Evolutionary conservation across 2,113 vertebrate species (phyloP), one percentile per base, ranked within the genome.

Genomic region (Etia nguti): DNA sequence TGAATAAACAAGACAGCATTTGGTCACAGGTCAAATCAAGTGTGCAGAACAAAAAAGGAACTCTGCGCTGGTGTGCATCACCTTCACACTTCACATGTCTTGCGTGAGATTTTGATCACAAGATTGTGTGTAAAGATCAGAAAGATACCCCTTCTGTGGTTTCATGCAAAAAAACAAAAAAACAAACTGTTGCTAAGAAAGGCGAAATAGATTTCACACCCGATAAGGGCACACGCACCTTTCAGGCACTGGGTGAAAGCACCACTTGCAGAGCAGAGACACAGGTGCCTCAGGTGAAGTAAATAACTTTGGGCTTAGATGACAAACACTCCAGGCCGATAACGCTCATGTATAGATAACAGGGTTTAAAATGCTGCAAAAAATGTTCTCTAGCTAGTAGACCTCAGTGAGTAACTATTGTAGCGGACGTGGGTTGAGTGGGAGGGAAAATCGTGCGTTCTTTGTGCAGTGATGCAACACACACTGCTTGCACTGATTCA

Each of bases 111-210:
- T 86, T 59, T 65, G 10, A 88, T 80, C n/a, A 75, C 4, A 31
- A 73, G 79, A 70, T 73, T 8, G 22, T 22, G 6, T 57, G 29
- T 13, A 7, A 15, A 84, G 57, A 81, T 73, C 43, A 4, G 11
- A 75, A 43, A 86, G 46, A 85, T 54, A 83, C 2, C 2, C 10
- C 8, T n/a, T 52, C 15, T 84, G 88, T 91, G 82, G 90, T 86
- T 91, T 90, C 31, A 90, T 91, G 92, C 89, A 91, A 87, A 85
- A 43, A 38, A 68, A 91, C 85, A 84, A 10, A 65, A 38, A 34
- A 22, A 68, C 1, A 65, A 13, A 68, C 0, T 57, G 59, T 2
- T 73, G 12, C 59, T 46, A 55, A 81, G 81, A 56, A 79, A 46
- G 79, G n/a, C 26, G 18, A 15, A 24, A 18, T 12, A 1, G 20